Conservation (phyloP, 2,888 invertebrate genomes). For the Nymphalis urticae region DNA sequence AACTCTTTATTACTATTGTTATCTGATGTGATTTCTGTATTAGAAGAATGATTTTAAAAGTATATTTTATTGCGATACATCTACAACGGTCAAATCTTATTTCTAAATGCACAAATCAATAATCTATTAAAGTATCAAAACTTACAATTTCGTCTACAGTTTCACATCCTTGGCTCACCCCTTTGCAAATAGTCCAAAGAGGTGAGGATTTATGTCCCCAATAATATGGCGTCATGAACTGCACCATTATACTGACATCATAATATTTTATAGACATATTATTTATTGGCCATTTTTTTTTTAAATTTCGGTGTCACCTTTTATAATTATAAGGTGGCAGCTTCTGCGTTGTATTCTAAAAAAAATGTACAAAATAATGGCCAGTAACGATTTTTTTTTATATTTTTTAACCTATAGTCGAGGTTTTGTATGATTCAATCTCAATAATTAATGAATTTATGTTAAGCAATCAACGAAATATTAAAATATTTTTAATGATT, state of each 20-base stretch:
- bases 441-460: too few relatives aligned
- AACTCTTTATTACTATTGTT: too few relatives aligned
- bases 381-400: not conserved
- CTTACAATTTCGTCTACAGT: not conserved
- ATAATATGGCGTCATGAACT: slow-evolving; percentile 64
- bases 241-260: slow-evolving; percentile 62
- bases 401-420: too few relatives aligned
- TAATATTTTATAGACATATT: slow-evolving; percentile 72
- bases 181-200: slow-evolving; percentile 58
- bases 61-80: too few relatives aligned
- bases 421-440: too few relatives aligned
- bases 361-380: slow-evolving; percentile 3
- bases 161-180: slow-evolving; percentile 50
- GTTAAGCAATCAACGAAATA: too few relatives aligned
- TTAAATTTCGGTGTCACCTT: slow-evolving; percentile 23
- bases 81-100: too few relatives aligned
- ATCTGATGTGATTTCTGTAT: too few relatives aligned
- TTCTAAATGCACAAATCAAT: not conserved
- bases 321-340: slow-evolving; percentile 24
- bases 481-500: too few relatives aligned
- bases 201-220: slow-evolving; percentile 68
- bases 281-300: slow-evolving; percentile 58
- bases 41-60: too few relatives aligned
- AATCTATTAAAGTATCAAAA: slow-evolving; percentile 15
- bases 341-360: not conserved